phyloP scores from a whole-genome alignment of 2,113 vertebrate species.

The Elanoides forficatus region DNA sequence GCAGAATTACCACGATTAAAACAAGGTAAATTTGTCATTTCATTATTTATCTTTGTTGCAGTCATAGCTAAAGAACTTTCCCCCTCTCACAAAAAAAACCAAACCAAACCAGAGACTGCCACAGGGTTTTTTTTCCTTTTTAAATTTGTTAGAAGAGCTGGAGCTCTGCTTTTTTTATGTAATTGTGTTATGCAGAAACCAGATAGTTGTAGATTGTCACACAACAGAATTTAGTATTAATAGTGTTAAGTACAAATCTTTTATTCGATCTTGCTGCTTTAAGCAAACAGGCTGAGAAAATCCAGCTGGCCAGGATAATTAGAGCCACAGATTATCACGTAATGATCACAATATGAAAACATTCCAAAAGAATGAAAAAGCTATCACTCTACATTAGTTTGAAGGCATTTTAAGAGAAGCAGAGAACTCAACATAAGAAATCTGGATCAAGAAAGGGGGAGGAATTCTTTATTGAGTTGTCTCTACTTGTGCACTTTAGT shows the following conservation, averaged over 20 bases:
- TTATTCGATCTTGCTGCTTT: conserved; percentile 11
- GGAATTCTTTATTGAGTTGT: not conserved
- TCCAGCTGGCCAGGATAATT: conserved; percentile 52
- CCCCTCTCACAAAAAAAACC: not conserved
- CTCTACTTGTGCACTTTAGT: not conserved
- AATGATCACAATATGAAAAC: conserved; percentile 53
- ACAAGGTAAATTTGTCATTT: not conserved
- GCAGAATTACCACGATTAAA: not conserved
- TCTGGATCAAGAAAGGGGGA: not conserved
- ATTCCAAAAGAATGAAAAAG: conserved; percentile 54
- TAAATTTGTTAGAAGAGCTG: not conserved
- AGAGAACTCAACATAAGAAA: conserved; percentile 43
- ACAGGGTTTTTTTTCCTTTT: not conserved
- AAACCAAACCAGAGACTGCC: not conserved
- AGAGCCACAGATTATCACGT: conserved; percentile 47
- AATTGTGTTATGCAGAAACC: not conserved
- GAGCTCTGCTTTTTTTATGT: not conserved
- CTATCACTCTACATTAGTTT: conserved; percentile 33
- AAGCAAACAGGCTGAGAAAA: conserved; percentile 36
- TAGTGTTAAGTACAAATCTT: not conserved
- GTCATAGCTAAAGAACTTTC: not conserved
- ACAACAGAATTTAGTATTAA: not conserved
- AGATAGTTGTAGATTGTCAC: not conserved
- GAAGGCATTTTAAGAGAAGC: conserved; percentile 46
- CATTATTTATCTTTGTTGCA: not conserved